These are phyloP conservation scores for Eupithecia exiguata DNA, from an alignment of 2,888 invertebrate genomes.

Conservation along the genomic window DNA sequence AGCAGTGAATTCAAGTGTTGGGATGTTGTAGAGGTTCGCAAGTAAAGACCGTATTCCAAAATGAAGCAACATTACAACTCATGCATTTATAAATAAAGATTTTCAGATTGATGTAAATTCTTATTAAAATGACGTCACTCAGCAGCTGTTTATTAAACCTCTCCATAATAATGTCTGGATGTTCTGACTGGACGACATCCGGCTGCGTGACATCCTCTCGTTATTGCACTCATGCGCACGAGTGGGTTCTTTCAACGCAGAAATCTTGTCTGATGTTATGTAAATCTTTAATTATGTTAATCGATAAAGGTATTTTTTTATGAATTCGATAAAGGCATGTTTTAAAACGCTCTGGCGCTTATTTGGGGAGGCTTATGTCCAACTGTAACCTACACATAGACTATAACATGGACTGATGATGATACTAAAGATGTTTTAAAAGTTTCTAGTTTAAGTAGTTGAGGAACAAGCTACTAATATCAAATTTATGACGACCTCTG, in stretches of 20 bases:
- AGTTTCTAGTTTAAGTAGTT: background rate
- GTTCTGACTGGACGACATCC: conserved; percentile 15
- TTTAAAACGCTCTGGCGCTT: background rate
- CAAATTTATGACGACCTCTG: too few relatives aligned
- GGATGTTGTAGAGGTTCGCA: background rate
- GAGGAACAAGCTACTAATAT: background rate
- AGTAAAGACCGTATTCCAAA: background rate
- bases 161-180: conserved; percentile 14
- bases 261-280: background rate
- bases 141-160: conserved; percentile 18
- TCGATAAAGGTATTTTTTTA: background rate
- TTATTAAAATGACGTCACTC: conserved; percentile 11
- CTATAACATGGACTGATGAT: too few relatives aligned
- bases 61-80: conserved; percentile 1
- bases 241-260: background rate
- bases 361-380: too few relatives aligned
- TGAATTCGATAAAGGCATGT: background rate
- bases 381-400: too few relatives aligned
- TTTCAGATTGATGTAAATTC: background rate
- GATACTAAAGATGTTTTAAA: background rate
- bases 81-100: background rate
- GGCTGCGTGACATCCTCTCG: conserved; percentile 18
- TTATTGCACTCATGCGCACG: conserved; percentile 16
- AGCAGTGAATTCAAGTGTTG: too few relatives aligned
- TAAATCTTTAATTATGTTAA: background rate